Base-by-base conservation (phyloP, 2,888 invertebrate species). In the Tanypteryx hageni region DNA sequence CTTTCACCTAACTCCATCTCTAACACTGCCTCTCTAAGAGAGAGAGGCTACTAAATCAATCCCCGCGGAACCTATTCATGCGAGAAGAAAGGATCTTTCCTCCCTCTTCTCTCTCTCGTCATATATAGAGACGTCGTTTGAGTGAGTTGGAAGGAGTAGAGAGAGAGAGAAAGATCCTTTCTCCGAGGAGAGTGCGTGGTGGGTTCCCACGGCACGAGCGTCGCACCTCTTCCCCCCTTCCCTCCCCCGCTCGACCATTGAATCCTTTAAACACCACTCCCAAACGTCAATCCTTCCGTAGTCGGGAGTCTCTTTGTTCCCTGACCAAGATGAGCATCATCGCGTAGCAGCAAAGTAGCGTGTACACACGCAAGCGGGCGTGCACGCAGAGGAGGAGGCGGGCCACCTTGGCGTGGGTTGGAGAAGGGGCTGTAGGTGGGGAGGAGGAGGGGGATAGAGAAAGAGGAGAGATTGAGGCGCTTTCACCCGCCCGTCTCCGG, bases 11-110 rank as follows among this genome's bases (percentile, higher is more conserved):
- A 3, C 44, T 22, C 76, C 76, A 8, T 27, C 27, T 27, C 27
- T 76, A 76, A 22, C 22, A 76, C 76, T 44, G 44, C 44, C 44
- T 76, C 76, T 27, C 76, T 76, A 76, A 27, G 76, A 27, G 76
- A 76, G 76, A 76, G 76, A 76, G 76, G 76, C 76, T 76, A 76
- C 76, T 76, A 76, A 76, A 76, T 76, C 76, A 76, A 76, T 76
- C 76, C 76, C 76, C 27, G 22, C 76, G 76, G 27, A 76, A 11
- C 27, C 76, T 76, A 76, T 76, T 76, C 76, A 27, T 76, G 76
- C 76, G 76, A 27, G 27, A 76, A 76, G 76, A 76, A 76, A 76
- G 76, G 27, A 76, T 13, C 76, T 76, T 76, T 76, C 76, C 76
- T 76, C 68, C 68, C 16, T 64, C 64, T 9, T 64, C 64, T 9